These are phyloP conservation scores for Bombus soroeensis DNA, from an alignment of 1,140 invertebrate genomes.

Conservation along the genomic window DNA sequence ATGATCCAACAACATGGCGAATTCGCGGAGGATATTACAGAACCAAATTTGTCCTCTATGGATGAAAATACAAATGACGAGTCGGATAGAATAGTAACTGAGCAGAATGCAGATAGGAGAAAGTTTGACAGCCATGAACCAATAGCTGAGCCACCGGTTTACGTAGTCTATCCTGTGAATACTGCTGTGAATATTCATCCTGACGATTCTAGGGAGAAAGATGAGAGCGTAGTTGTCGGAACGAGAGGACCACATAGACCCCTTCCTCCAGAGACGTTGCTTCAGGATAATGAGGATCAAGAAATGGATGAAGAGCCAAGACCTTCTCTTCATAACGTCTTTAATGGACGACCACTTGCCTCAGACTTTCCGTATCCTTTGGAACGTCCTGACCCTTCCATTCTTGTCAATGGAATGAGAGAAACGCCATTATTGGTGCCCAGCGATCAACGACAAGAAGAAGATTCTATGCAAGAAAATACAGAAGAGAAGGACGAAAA, in stretches of 20 bases:
- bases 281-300: conserved; percentile 69
- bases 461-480: not conserved
- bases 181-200: conserved; percentile 80
- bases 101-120: conserved; percentile 49
- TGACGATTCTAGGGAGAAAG: conserved; percentile 80
- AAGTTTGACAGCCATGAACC: conserved; percentile 60
- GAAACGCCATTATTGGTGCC: conserved; percentile 79
- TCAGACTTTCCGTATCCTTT: conserved; percentile 86
- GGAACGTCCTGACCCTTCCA: conserved; percentile 82
- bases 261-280: conserved; percentile 82
- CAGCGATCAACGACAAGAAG: conserved; percentile 69
- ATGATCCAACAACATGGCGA: conserved; percentile 84
- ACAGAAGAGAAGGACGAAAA: conserved; percentile 52
- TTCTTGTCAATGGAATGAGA: conserved; percentile 67
- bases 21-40: conserved; percentile 57
- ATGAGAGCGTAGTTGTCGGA: conserved; percentile 84
- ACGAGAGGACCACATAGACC: conserved; percentile 83
- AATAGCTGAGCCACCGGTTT: conserved; percentile 82
- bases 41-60: conserved; percentile 3
- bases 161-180: conserved; percentile 87
- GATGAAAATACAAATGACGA: not conserved
- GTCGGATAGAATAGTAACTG: conserved; percentile 9
- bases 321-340: conserved; percentile 16
- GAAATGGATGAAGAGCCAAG: conserved; percentile 30
- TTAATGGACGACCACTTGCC: conserved; percentile 70